phyloP scores from a whole-genome alignment of 2,888 invertebrate genomes.

The Drosophila setosimentum region DNA sequence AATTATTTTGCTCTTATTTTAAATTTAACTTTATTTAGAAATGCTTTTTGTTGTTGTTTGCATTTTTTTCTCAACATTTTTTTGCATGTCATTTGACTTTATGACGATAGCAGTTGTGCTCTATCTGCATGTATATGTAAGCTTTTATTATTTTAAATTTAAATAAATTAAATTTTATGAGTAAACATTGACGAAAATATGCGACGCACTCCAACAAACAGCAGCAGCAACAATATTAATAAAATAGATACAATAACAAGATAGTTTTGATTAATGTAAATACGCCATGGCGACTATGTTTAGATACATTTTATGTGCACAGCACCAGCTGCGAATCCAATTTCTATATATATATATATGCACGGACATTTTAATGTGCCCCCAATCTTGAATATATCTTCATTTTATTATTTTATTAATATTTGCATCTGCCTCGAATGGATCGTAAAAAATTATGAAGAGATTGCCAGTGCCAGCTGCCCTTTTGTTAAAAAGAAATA shows the following conservation, averaged over 20 bases:
- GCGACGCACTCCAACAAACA: conserved; percentile 62
- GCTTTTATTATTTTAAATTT: conserved; percentile 71
- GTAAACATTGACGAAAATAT: conserved; percentile 74
- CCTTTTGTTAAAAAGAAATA: conserved; percentile 27
- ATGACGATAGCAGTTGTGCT: conserved; percentile 38
- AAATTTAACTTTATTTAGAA: conserved; percentile 60
- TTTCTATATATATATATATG: not conserved
- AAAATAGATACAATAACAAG: conserved; percentile 57
- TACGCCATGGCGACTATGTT: conserved; percentile 37
- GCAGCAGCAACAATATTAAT: conserved; percentile 30
- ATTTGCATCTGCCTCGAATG: conserved; percentile 48
- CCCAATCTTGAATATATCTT: conserved; percentile 5
- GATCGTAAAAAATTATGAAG: conserved; percentile 48
- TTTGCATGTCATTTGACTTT: conserved; percentile 50
- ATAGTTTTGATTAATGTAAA: conserved; percentile 77
- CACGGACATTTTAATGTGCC: not conserved
- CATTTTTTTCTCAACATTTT: not conserved
- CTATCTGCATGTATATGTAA: conserved; percentile 30
- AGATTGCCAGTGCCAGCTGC: conserved; percentile 20
- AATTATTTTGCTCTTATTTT: conserved; percentile 69
- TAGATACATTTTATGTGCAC: conserved; percentile 39
- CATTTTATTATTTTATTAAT: conserved; percentile 65
- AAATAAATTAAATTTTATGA: conserved; percentile 81
- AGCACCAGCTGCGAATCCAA: conserved; percentile 52
- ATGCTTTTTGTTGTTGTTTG: conserved; percentile 33